Base-by-base conservation (phyloP, 2,797 vertebrate genomes). In the Pangasius mekongensis region DNA sequence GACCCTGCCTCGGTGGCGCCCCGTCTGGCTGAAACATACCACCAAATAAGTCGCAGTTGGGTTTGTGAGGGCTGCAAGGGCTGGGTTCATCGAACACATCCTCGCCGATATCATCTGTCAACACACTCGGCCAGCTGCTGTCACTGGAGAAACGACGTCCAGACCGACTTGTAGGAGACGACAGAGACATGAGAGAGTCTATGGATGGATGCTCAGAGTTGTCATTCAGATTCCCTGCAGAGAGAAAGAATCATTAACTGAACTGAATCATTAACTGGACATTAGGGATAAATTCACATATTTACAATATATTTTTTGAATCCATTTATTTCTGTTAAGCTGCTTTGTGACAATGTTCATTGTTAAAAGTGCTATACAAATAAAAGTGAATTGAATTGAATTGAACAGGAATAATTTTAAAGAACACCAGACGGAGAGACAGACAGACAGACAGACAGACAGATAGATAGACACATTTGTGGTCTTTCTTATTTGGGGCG, bases 91-190 rank as follows among this genome's bases (percentile, higher is more conserved):
- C 97, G 0, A 96, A 97, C 87, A 96, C 92, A 1, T 97, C 97
- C 84, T 99, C 98, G 0, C 98, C 97, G 93, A 69, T 64, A 10
- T 96, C 97, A 36, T 97, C 89, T 0, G 97, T 97, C 95, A 97
- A 92, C 6, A 92, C 91, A 82, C 98, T 99, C 92, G 91, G 96
- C 91, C 94, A 97, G 93, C 99, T 99, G 93, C 98, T 97, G 93
- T 95, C 96, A 0, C 98, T 99, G 89, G 97, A 98, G n/a, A 97
- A 94, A 3, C 97, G 96, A 0, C 93, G 92, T 24, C 95, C 90
- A 27, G 39, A 4, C 82, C 0, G 78, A 2, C 92, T 5, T 0
- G 84, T 7, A 2, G 92, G 92, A 85, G 94, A 89, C 81, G 0
- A 89, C 86, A 5, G 71, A 71, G 85, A 92, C 10, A 85, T 87